These are phyloP conservation scores for mouse (Mus musculus) DNA, from an alignment of 2,113 vertebrate species.

Conservation along the genomic window GRCm39 chr10:29705501-29706000, in stretches of 20 bases:
- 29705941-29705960: conserved; percentile 35
- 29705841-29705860: conserved; percentile 51
- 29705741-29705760: conserved; percentile 65
- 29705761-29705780: conserved; percentile 72
- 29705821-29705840: conserved; percentile 58
- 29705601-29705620: not conserved
- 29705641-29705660: not conserved
- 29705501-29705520: not conserved
- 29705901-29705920: conserved; percentile 39
- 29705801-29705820: conserved; percentile 65
- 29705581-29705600: not conserved
- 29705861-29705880: not conserved
- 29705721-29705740: not conserved
- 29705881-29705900: conserved; percentile 22
- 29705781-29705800: conserved; percentile 64
- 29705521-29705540: not conserved
- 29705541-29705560: not conserved
- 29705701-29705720: not conserved
- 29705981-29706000: conserved; percentile 23
- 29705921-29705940: conserved; percentile 30
- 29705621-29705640: conserved; percentile 4
- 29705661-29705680: not conserved
- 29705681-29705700: conserved; percentile 20
- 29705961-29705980: conserved; percentile 42
- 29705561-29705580: conserved; percentile 47